Evolutionary conservation across 2,797 vertebrate species (phyloP).

Genomic region (Ceryle rudis): DNA sequence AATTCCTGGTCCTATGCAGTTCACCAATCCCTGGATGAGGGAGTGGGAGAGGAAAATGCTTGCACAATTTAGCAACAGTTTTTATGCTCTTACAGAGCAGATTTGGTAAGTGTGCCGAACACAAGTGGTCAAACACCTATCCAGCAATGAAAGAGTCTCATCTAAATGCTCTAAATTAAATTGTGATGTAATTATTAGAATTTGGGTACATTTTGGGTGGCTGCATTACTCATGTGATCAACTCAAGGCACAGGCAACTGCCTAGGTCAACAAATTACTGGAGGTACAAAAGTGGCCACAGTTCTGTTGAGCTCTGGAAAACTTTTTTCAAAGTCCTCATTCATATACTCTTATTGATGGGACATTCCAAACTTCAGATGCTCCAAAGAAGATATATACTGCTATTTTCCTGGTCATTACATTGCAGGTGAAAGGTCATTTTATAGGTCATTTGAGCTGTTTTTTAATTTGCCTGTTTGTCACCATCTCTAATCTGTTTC

Average conservation of each 20-base stretch:
- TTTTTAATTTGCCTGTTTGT: not conserved
- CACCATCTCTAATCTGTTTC: not conserved
- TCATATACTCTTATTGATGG: not conserved
- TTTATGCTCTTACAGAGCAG: not conserved
- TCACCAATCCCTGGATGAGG: not conserved
- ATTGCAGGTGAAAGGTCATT: not conserved
- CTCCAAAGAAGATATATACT: not conserved
- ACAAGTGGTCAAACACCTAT: not conserved
- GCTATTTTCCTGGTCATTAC: not conserved
- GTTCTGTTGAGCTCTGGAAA: not conserved
- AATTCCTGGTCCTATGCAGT: not conserved
- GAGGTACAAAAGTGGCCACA: not conserved
- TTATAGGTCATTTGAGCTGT: not conserved
- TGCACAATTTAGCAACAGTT: not conserved
- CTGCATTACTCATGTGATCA: not conserved
- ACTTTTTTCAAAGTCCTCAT: not conserved
- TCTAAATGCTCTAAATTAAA: not conserved
- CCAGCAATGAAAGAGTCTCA: not conserved
- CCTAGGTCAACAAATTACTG: not conserved
- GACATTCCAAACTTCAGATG: not conserved
- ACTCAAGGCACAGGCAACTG: not conserved
- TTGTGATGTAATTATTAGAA: not conserved
- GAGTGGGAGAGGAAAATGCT: not conserved
- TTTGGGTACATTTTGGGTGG: not conserved
- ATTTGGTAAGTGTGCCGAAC: not conserved